Base-by-base conservation (phyloP, 2,797 vertebrate species). In the Furcifer pardalis region DNA sequence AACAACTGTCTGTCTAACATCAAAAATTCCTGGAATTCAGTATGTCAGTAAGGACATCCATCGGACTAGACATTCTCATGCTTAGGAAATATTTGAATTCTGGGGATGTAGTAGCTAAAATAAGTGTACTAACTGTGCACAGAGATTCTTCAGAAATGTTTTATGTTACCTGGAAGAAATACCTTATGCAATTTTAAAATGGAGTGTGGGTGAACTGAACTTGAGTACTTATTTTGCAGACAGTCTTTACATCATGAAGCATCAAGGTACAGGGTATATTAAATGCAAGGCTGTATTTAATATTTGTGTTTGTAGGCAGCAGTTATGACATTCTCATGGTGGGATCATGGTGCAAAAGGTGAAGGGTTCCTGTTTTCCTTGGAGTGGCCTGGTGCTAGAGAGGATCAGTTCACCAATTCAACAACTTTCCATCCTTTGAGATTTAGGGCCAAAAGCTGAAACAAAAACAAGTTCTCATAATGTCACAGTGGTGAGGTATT, bases 81-180 rank as follows among this genome's bases (percentile, higher is more conserved):
- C 44, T 79, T 23, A 84, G 49, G 84, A 84, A 62, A 71, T 62
- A 78, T 60, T 46, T 49, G 84, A 25, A 78, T 86, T 87, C 63
- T 84, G 25, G 7, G 3, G 71, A 15, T 40, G 25, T 77, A 83
- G 77, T 82, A 86, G 91, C 91, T 88, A 37, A 19, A 89, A 6
- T 40, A 88, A n/a, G 73, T 79, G 56, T 79, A 40, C 25, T 21
- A 86, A 59, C 79, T 32, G 27, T n/a, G 59, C 17, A 78, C 19
- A 66, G 10, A 90, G 87, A 87, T 80, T 91, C 88, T 72, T 92
- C 88, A 83, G 84, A 86, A 89, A 92, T 85, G n/a, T 84, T 81
- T 91, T 88, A 84, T 72, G 79, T 40, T 75, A 90, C 82, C 82
- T 91, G 84, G 83, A 87, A 79, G 81, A 87, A 91, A 91, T 86